Evolutionary conservation across 2,113 vertebrate genomes (phyloP).

Genomic region (Nycticorax nycticorax): DNA sequence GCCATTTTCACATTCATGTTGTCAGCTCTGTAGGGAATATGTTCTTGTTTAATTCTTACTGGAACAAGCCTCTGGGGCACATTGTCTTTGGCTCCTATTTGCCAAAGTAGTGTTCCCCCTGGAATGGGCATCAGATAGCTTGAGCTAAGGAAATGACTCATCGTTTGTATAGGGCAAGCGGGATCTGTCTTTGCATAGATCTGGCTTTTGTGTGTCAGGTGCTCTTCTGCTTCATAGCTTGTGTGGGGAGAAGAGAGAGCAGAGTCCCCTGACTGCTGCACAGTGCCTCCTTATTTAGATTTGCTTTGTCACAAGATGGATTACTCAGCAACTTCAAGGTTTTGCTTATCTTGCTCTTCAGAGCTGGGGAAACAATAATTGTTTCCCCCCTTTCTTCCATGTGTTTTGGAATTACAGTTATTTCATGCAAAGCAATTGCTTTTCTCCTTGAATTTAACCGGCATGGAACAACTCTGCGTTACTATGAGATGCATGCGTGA

Average conservation of each 20-base stretch:
- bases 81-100: neutral
- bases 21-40: neutral
- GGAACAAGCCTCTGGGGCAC: neutral
- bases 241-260: neutral
- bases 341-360: neutral
- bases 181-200: neutral
- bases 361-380: neutral
- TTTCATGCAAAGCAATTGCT: neutral
- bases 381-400: neutral
- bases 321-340: neutral
- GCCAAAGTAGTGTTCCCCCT: neutral
- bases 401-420: neutral
- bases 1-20: neutral
- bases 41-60: neutral
- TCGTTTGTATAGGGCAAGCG: neutral
- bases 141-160: neutral
- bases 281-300: neutral
- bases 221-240: neutral
- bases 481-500: accelerated
- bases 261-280: no score
- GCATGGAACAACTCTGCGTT: neutral
- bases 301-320: neutral
- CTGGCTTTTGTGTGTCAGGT: neutral
- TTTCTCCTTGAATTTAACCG: neutral
- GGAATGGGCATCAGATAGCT: neutral